A percentile compares a stretch with the other conserved stretches of the same genome.
Evolutionary conservation across 2,113 vertebrate genomes (phyloP).

Genomic region (Mustela nigripes): DNA sequence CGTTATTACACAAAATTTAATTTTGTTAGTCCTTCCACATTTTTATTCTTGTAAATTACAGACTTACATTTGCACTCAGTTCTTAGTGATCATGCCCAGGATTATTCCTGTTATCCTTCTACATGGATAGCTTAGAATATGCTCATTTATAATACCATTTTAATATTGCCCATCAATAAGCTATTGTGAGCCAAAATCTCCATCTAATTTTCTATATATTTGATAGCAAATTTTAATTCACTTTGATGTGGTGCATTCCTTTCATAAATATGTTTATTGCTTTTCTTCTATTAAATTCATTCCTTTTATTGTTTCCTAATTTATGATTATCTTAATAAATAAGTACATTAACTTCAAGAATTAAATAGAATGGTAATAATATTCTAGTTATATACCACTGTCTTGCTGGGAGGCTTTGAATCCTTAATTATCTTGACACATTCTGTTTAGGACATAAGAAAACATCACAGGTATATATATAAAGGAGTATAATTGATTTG

Average conservation of each 20-base stretch:
- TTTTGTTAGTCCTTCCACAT: background rate
- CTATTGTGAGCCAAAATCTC: background rate
- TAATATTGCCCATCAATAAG: background rate
- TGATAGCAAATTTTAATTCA: conserved; percentile 2
- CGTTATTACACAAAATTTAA: background rate
- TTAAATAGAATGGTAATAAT: background rate
- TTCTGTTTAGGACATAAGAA: background rate
- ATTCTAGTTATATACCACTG: background rate
- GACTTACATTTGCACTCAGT: background rate
- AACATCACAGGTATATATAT: background rate
- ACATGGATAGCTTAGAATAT: background rate
- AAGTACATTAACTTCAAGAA: background rate
- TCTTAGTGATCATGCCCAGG: background rate
- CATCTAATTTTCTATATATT: background rate
- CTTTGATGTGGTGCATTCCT: background rate
- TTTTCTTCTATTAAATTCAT: conserved; percentile 20
- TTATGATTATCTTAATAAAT: background rate
- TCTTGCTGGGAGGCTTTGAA: background rate
- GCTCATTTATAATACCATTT: background rate
- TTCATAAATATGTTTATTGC: background rate
- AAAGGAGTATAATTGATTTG: background rate
- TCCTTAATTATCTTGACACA: conserved; percentile 12
- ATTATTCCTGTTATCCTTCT: background rate
- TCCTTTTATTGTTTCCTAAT: background rate
- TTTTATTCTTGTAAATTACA: background rate